Conservation (phyloP, 2,113 vertebrate species). For the Grallaria varia region DNA sequence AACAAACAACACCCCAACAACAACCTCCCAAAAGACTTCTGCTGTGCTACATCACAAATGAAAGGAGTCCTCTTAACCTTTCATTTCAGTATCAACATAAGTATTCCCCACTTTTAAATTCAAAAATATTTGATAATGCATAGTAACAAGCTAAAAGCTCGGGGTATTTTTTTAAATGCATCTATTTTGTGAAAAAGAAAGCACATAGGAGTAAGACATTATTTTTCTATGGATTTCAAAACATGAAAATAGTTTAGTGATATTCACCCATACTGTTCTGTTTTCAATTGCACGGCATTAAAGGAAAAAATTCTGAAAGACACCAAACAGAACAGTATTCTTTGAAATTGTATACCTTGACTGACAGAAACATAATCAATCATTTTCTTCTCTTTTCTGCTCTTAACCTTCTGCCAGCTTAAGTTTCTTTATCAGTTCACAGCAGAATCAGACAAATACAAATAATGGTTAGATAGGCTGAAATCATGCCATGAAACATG, state of each 20-base stretch:
- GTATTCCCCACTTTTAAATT: background rate
- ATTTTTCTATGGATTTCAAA: background rate
- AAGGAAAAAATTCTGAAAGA: background rate
- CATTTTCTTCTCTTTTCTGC: background rate
- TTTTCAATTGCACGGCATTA: background rate
- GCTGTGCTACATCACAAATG: background rate
- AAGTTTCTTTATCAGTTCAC: background rate
- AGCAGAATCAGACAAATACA: background rate
- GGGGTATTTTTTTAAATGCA: background rate
- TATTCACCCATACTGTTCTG: background rate
- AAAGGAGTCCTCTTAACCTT: background rate
- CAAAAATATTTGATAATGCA: background rate
- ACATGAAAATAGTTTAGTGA: background rate
- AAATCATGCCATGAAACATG: background rate
- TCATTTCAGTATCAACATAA: background rate
- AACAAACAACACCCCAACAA: accelerated
- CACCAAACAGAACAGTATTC: background rate
- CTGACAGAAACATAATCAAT: background rate
- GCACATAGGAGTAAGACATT: background rate
- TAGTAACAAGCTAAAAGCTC: background rate
- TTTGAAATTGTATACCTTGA: background rate
- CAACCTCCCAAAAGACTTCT: background rate
- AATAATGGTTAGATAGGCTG: background rate
- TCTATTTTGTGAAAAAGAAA: background rate
- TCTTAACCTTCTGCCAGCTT: background rate